Evolutionary conservation across 2,888 invertebrate genomes (phyloP), one percentile per base, ranked within the genome.

Genomic region (Volucella bombylans): DNA sequence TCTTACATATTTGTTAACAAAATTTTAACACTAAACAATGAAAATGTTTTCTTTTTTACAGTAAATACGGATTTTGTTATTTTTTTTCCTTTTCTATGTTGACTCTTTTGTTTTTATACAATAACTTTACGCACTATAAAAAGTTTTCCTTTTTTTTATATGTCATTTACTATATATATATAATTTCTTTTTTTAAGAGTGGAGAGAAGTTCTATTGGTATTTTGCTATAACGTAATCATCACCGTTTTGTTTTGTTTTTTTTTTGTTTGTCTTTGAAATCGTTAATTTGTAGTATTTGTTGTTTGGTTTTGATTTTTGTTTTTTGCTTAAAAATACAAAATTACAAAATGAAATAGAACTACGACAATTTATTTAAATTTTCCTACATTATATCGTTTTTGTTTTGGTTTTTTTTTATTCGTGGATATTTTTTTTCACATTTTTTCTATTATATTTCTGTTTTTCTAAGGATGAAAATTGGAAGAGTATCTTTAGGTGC

Each of bases 271-370:
- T 45, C 50, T 72, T 59, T 78, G 78, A 71, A 78, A 65, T 79
- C 74, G 59, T 79, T 76, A 80, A 69, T 71, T 85, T 65, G 41
- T 76, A 62, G 45, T 71, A 67, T 69, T 59, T 74, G 45, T 67
- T 18, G 50, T 47, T 14, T 14, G 14, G 12, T 65, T 71, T 43
- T n/a, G 3, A 38, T 45, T 38, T 64, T 57, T 45, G 23, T 23
- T 59, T 50, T 65, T 69, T 85, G 62, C 85, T 85, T 85, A 85
- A 85, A 77, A 64, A 76, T 85, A 85, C 85, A 85, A 85, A 85
- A 85, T 85, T 85, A 85, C 85, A 85, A 85, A 85, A 85, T 77
- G 62, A 85, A 85, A 81, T 85, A 85, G 85, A 81, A 81, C 85
- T 83, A 85, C 81, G 76, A 81, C 77, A 81, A 72, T 81, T 85